phyloP scores from a whole-genome alignment of 2,797 vertebrate species.

The Geotrypetes seraphini region DNA sequence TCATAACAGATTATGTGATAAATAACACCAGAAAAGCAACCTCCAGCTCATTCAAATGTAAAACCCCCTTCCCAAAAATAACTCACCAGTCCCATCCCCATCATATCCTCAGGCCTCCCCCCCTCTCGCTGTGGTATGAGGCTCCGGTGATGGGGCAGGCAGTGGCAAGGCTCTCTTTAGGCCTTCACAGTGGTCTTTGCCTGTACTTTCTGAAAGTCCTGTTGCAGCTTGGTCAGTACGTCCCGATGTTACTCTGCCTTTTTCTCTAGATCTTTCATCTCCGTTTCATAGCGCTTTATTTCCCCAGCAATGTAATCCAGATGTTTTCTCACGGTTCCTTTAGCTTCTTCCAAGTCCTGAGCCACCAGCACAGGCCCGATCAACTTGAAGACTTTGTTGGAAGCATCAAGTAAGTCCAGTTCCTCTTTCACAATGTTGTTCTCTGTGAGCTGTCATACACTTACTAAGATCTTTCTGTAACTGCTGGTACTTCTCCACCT shows the following conservation, averaged over 20 bases:
- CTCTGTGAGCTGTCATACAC: too few species aligned
- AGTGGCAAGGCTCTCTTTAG: conserved; percentile 24
- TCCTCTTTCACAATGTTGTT: too few species aligned
- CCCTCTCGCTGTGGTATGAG: too few species aligned
- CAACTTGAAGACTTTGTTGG: conserved; percentile 79
- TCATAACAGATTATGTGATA: too few species aligned
- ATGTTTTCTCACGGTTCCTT: conserved; percentile 75
- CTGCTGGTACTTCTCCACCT: too few species aligned
- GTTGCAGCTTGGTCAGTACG: conserved; percentile 71
- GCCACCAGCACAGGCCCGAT: conserved; percentile 82
- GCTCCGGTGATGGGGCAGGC: too few species aligned
- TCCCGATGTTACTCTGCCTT: conserved; percentile 78
- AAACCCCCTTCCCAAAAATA: neutral
- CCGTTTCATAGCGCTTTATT: conserved; percentile 73
- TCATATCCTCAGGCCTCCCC: too few species aligned
- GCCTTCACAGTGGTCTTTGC: conserved; percentile 40
- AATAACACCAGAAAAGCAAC: too few species aligned
- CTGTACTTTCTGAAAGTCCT: conserved; percentile 77
- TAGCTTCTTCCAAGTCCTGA: conserved; percentile 81
- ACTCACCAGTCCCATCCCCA: neutral
- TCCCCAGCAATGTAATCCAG: conserved; percentile 85
- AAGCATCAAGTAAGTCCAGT: conserved; percentile 64
- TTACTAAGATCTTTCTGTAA: too few species aligned
- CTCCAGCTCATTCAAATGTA: neutral
- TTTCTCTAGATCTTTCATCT: conserved; percentile 75